Base-by-base conservation (phyloP, 1,140 invertebrate species). In the Linepithema humile region DNA sequence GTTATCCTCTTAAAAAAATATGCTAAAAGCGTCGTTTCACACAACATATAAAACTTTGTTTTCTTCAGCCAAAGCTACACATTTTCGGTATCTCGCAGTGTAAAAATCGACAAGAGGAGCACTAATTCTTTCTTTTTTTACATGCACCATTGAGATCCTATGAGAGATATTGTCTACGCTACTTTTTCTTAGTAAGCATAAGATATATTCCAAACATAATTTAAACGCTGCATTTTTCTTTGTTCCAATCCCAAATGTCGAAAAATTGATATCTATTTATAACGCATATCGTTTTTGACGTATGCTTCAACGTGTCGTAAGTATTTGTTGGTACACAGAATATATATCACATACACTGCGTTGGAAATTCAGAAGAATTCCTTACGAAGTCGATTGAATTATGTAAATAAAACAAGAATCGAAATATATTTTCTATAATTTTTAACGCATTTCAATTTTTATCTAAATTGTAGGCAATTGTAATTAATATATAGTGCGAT, bases 21-120 rank as follows among this genome's bases (percentile, higher is more conserved):
- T 62, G 35, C 48, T 74, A 57, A 74, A 9, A 59, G 20, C 40
- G 53, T 64, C 60, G 74, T 12, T 65, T 77, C 9, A 17, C 65
- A 77, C 48, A 77, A 80, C 55, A 43, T 80, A 80, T 80, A 80
- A 80, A 70, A 80, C 2, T 55, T 26, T n/a, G 32, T 32, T 17
- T 43, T 57, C 55, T 43, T 70, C 23, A 1, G 32, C 57, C 26
- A n/a, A 80, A 77, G 50, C 26, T 26, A 50, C n/a, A 38, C 53
- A 65, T 9, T 55, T 17, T 17, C 26, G 23, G 6, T 69, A 12
- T 23, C 17, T 43, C 75, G n/a, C 75, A 70, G 29, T 12, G 23
- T 15, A 50, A 40, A 78, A 78, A 20, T 80, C 26, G 55, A 70
- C 64, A 43, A 53, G 48, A 75, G 6, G 62, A 50, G 20, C 17